Evolutionary conservation across 1,140 invertebrate species (phyloP).

Genomic region (Paraescarpia echinospica): DNA sequence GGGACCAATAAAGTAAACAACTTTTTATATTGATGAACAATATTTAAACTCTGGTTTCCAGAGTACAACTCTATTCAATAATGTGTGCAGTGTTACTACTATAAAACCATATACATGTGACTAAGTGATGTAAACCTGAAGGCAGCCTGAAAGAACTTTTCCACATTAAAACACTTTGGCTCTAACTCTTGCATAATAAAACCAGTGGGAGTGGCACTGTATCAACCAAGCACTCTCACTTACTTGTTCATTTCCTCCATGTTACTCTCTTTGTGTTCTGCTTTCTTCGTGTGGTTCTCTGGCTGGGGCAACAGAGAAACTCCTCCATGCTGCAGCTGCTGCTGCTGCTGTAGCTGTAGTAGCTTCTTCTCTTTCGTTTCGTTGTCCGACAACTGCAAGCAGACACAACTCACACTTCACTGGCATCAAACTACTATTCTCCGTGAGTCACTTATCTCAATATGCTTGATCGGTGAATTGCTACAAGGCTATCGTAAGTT

Average conservation of each 20-base stretch:
- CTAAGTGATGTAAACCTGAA: neutral
- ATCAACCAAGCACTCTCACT: neutral
- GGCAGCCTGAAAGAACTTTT: neutral
- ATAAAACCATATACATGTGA: neutral
- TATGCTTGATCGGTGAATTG: too few species aligned
- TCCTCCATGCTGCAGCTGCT: slow-evolving; percentile 25
- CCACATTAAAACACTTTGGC: too few species aligned
- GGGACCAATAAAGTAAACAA: too few species aligned
- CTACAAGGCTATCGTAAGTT: too few species aligned
- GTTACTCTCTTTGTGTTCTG: neutral
- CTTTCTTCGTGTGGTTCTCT: slow-evolving; percentile 58
- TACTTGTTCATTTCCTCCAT: neutral
- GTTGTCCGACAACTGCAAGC: slow-evolving; percentile 46
- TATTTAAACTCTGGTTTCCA: too few species aligned
- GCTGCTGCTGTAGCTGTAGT: slow-evolving; percentile 23
- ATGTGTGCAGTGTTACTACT: neutral
- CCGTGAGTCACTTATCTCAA: neutral
- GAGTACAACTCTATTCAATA: too few species aligned
- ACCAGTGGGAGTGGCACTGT: neutral
- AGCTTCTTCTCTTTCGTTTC: slow-evolving; percentile 28
- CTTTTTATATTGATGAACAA: too few species aligned
- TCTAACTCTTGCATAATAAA: too few species aligned
- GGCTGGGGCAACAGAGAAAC: slow-evolving; percentile 29
- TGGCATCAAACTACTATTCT: neutral
- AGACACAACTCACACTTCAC: slow-evolving; percentile 12